Evolutionary conservation across 2,888 invertebrate genomes (phyloP).

Genomic region (Meta bourneti): DNA sequence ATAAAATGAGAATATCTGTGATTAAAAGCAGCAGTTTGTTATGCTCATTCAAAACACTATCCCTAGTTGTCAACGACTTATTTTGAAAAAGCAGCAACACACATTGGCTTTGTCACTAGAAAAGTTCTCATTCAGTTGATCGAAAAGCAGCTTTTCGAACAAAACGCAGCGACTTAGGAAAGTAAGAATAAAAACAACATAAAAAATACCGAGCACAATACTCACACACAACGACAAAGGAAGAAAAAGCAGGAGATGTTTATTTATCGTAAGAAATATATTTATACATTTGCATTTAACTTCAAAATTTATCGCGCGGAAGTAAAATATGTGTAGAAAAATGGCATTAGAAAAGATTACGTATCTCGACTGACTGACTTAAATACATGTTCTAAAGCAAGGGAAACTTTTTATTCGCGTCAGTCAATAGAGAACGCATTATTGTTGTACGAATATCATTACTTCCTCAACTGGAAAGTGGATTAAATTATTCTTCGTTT

Average conservation of each 20-base stretch:
- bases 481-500: conserved; percentile 31
- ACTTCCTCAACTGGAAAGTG: conserved; percentile 28
- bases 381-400: conserved; percentile 7
- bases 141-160: neutral
- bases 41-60: neutral
- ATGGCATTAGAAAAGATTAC: conserved; percentile 43
- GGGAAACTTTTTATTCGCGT: conserved; percentile 27
- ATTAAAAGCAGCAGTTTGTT: neutral
- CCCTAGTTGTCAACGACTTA: neutral
- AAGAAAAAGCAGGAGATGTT: neutral
- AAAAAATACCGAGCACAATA: neutral
- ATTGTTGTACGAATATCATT: conserved; percentile 29
- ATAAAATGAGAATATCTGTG: neutral
- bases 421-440: conserved; percentile 18
- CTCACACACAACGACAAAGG: neutral
- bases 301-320: conserved; percentile 23
- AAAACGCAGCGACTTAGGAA: neutral
- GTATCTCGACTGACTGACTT: conserved; percentile 14
- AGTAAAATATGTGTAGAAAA: conserved; percentile 30
- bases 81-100: neutral
- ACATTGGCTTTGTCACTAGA: neutral
- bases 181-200: neutral
- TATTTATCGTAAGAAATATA: neutral
- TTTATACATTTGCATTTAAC: neutral
- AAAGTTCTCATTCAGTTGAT: neutral